Base-by-base conservation (phyloP, 2,113 vertebrate species). In the Eulemur rufifrons region DNA sequence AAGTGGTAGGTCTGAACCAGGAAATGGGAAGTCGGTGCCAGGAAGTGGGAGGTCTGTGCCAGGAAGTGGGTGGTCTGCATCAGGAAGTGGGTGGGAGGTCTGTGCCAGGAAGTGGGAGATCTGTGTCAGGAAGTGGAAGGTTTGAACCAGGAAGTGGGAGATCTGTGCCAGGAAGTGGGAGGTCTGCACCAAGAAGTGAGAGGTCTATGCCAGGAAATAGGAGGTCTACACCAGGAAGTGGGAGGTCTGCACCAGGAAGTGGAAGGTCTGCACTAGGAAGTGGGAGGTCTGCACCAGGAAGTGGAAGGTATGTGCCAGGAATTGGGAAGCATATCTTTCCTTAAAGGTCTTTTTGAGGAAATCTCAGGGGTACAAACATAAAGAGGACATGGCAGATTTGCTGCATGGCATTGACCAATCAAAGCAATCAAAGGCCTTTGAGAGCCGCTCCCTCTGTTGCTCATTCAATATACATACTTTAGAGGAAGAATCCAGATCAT, bases 1-100 rank as follows among this genome's bases (percentile, higher is more conserved):
- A 27, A 5, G 59, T 27, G 25, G 25, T 10, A 3, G 3, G 59
- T 61, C 23, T 27, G 50, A 0, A 11, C 23, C 25, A 54, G 5
- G 50, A 50, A 50, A 7, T 50, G 47, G 47, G 47, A 9, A 6
- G 54, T 56, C 5, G 18, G 54, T 15, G 6, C 17, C 45, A 34
- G 14, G 14, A 21, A 32, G 14, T 12, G 8, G 18, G 5, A 1
- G 32, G 6, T 27, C 1, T 8, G 6, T 0, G 3, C 23, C 59
- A 61, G 25, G 59, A 27, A 5, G 59, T 61, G 25, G 10, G 59
- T 0, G 3, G 23, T 61, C 23, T 61, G 50, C 3, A 10, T 3
- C 59, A 54, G 17, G 52, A 54, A 5, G 52, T 54, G 52, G 52
- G 52, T 54, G 52, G 52, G 68, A 29, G 8, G 32, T 3, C 5